Percentiles rank a stretch among this genome's conserved stretches.
Conservation (phyloP, 2,113 vertebrate species). For the Myotis davidii region DNA sequence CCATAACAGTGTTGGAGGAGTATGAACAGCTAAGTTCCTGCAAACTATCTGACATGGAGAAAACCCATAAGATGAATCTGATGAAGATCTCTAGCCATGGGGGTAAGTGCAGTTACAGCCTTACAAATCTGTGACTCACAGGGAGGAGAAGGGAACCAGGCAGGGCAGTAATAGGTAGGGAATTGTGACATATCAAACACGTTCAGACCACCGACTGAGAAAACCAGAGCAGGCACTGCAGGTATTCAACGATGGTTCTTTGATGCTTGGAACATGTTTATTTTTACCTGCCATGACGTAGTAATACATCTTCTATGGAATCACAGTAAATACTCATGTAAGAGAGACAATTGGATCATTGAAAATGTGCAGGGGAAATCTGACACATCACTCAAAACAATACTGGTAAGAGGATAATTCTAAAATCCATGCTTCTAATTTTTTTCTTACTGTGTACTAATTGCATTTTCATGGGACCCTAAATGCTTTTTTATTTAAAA, state of each 20-base stretch:
- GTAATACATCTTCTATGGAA: background rate
- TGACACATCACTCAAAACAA: background rate
- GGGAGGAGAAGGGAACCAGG: background rate
- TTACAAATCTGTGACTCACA: background rate
- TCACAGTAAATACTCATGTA: background rate
- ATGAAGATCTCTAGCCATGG: background rate
- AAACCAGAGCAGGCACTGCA: background rate
- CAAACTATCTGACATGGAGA: background rate
- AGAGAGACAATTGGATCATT: background rate
- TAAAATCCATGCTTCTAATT: background rate
- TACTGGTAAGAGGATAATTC: background rate
- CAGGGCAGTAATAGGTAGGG: accelerated
- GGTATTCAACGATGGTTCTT: background rate
- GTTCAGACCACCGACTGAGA: background rate
- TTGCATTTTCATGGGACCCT: background rate
- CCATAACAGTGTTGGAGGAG: background rate
- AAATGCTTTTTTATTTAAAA: background rate
- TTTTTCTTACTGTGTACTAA: background rate
- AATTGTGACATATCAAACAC: background rate
- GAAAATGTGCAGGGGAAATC: background rate
- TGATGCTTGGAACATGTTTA: background rate
- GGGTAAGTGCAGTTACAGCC: background rate
- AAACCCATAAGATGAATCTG: background rate
- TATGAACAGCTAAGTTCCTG: background rate
- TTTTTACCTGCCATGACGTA: background rate